phyloP scores from a whole-genome alignment of 37 sponge, comb jelly and placozoan genomes.

The Spongilla lacustris region DNA sequence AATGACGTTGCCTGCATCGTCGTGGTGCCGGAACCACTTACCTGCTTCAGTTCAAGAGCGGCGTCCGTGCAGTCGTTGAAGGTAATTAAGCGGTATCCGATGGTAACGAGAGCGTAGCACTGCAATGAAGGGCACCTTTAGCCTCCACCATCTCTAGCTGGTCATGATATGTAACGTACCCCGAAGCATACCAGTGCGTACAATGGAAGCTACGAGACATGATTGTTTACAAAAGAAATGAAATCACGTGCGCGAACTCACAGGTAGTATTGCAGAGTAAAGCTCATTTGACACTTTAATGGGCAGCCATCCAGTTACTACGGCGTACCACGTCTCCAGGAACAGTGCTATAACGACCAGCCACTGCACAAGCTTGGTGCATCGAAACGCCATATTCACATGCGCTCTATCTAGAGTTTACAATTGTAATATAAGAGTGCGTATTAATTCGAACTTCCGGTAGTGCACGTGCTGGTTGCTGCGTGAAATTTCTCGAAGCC shows the following conservation, averaged over 20 bases:
- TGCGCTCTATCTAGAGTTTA: neutral
- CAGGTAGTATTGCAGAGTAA: slow-evolving; percentile 44
- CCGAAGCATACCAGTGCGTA: slow-evolving; percentile 76
- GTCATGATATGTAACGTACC: slow-evolving; percentile 38
- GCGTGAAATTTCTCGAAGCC: no score
- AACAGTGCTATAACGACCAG: slow-evolving; percentile 24
- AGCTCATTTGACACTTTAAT: slow-evolving; percentile 15
- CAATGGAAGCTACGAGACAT: slow-evolving; percentile 54
- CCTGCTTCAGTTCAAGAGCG: slow-evolving; percentile 57
- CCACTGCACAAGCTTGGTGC: slow-evolving; percentile 71
- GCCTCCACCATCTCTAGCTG: neutral
- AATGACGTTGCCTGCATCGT: neutral
- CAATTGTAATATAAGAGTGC: no score
- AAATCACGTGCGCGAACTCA: neutral
- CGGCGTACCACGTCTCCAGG: slow-evolving; percentile 44
- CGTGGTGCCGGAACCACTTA: no score
- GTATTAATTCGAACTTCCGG: no score
- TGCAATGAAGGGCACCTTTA: neutral
- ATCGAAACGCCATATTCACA: neutral
- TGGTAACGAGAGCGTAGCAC: slow-evolving; percentile 74
- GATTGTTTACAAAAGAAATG: neutral
- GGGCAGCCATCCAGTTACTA: slow-evolving; percentile 35
- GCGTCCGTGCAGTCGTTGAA: slow-evolving; percentile 86
- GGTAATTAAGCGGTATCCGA: slow-evolving; percentile 73
- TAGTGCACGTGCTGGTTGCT: no score